Evolutionary conservation across 2,797 vertebrate species (phyloP), one percentile per base, ranked within the genome.

Genomic region (Hypotaenidia philippensis): DNA sequence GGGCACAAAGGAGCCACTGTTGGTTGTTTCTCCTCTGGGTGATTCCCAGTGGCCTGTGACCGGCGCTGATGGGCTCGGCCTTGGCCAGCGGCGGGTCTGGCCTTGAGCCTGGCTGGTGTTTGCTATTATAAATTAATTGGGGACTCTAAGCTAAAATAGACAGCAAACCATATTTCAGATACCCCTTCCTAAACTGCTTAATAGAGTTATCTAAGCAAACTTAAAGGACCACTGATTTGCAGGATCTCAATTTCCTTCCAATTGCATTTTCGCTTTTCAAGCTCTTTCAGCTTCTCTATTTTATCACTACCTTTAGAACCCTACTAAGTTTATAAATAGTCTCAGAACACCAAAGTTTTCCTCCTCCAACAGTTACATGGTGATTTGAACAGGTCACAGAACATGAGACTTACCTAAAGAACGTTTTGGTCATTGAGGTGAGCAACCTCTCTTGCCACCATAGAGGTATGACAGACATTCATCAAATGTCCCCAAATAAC

Each of bases 401-500:
- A 64, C 49, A 14, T 2, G 8, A 11, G 20, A 50, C 34, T 56
- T 60, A 25, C 0, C 1, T n/a, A 25, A 76, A 86, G 41, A 91
- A 65, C 49, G 15, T 50, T 71, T 23, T 47, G n/a, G 34, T 80
- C 41, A 29, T 69, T 31, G 15, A 72, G 25, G 65, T 85, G 3
- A 84, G 47, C 52, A 49, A 93, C 36, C 74, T 45, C 34, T 52
- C 36, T 60, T 64, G 79, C 55, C 53, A 45, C 40, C 34, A 36
- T 31, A 44, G 11, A 83, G n/a, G 10, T 22, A 70, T 53, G 25
- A 66, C 34, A 60, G 31, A 61, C 52, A 82, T 3, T 34, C 40
- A 76, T 83, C 77, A 82, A 60, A 50, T 4, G 34, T 63, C 75
- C 40, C 70, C 53, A 90, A 83, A 89, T 70, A 4, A 74, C 38